Evolutionary conservation across 92 coral and sea anemone species (phyloP), one percentile per base, ranked within the genome.

Genomic region (Phymanthus crucifer): DNA sequence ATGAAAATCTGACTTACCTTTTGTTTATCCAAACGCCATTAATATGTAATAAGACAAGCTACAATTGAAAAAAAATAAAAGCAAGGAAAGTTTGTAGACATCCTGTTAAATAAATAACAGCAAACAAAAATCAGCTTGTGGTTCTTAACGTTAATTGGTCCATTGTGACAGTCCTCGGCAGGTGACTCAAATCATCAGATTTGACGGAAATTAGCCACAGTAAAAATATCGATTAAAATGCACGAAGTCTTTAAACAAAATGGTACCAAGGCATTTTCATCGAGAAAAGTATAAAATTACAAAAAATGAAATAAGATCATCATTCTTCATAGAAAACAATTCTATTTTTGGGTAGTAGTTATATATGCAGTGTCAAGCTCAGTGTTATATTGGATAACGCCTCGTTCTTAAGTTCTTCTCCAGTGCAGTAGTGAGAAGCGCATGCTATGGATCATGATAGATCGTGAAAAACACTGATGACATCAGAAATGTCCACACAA

Each of bases 1-100:
- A 61, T 61, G 9, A 17, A 8, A 75, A 26, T 54, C 57, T 75
- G 32, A 32, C 79, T n/a, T 75, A 75, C 79, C 79, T 75, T 75
- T 57, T 61, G 7, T 29, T 61, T 61, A 61, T 29, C 36, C 16
- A 61, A 57, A 57, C 66, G 26, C 33, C 68, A 61, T 61, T 61
- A 61, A 61, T 61, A 23, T 26, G 17, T 61, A 61, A 61, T 24
- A 61, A 61, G 68, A 61, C 68, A 61, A 61, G 29, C 68, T 61
- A 61, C 68, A 27, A 61, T 27, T 14, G 14, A n/a, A n/a, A 7
- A 24, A 61, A 61, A 61, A 61, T 27, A 61, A 61, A 34, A 61
- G 10, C 36, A 61, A 16, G 68, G 33, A 61, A 61, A 61, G 34
- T 29, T 61, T 61, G 32, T 61, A 27, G 68, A 61, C 68, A 27